Conservation (phyloP, 2,797 vertebrate species). For the Triplophysa yarkandensis region DNA sequence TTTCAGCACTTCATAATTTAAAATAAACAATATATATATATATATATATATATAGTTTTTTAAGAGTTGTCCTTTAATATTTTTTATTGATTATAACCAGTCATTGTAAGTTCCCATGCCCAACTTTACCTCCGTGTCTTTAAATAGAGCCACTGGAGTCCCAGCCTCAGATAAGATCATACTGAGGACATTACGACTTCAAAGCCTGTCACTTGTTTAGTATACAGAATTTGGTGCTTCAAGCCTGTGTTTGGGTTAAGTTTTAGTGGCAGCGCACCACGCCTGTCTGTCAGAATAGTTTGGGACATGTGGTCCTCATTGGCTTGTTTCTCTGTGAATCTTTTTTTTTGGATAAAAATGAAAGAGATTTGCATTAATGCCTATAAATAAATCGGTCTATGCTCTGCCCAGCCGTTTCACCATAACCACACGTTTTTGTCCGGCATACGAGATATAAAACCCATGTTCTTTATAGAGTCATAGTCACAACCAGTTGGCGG, state of each 20-base stretch:
- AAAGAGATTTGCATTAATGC: constrained; percentile 1
- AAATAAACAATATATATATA: background rate
- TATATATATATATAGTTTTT: too few species aligned
- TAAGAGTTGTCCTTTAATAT: background rate
- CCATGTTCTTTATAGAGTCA: constrained; percentile 42
- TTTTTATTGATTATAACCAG: background rate
- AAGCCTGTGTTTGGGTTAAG: constrained; percentile 52
- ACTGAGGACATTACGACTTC: constrained; percentile 42
- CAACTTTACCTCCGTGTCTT: constrained; percentile 10
- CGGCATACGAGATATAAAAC: constrained; percentile 50
- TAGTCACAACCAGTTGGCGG: constrained; percentile 68
- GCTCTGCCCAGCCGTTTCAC: constrained; percentile 13
- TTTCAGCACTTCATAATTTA: background rate
- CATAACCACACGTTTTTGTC: constrained; percentile 47
- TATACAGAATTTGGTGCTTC: constrained; percentile 42
- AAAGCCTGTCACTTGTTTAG: constrained; percentile 45
- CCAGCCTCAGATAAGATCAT: constrained; percentile 30
- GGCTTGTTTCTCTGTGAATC: constrained; percentile 29
- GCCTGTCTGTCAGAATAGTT: constrained; percentile 47
- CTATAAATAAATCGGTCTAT: background rate
- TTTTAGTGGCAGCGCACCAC: background rate
- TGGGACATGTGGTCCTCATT: constrained; percentile 45
- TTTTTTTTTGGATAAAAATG: constrained; percentile 18
- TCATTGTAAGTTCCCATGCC: constrained; percentile 4
- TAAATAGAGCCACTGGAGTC: constrained; percentile 32